These are phyloP conservation scores for Epinephelus cyanopodus DNA, from an alignment of 2,113 vertebrate genomes.

Conservation along the genomic window DNA sequence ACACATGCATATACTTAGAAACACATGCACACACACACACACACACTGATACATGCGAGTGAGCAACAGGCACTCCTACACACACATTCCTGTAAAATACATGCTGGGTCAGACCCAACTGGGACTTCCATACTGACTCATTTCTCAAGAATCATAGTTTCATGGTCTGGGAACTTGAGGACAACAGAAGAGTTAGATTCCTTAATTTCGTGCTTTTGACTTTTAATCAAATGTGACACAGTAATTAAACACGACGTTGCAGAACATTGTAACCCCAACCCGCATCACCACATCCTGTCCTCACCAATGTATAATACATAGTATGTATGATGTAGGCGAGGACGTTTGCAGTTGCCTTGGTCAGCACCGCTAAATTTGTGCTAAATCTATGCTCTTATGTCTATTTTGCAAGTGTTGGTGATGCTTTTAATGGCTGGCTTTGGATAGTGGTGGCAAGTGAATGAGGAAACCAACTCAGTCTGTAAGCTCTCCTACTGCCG, in stretches of 20 bases:
- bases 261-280: background rate
- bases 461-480: too few species aligned
- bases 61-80: conserved; percentile 34
- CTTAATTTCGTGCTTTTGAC: background rate
- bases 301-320: too few species aligned
- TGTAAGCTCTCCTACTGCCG: too few species aligned
- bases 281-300: background rate
- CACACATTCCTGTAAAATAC: conserved; percentile 51
- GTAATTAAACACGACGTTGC: background rate
- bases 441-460: too few species aligned
- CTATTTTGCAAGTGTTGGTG: too few species aligned
- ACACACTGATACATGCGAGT: conserved; percentile 17
- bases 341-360: too few species aligned
- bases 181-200: conserved; percentile 10
- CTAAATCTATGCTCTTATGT: too few species aligned
- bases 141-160: conserved; percentile 46
- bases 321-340: too few species aligned
- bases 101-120: conserved; percentile 51
- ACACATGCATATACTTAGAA: conserved; percentile 39
- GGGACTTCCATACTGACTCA: conserved; percentile 48
- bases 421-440: too few species aligned
- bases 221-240: background rate
- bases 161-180: conserved; percentile 18
- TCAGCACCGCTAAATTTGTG: too few species aligned
- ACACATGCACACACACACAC: conserved; percentile 38